Evolutionary conservation across 1,140 invertebrate genomes (phyloP), one percentile per base, ranked within the genome.

Genomic region (Heliothis subflexa): DNA sequence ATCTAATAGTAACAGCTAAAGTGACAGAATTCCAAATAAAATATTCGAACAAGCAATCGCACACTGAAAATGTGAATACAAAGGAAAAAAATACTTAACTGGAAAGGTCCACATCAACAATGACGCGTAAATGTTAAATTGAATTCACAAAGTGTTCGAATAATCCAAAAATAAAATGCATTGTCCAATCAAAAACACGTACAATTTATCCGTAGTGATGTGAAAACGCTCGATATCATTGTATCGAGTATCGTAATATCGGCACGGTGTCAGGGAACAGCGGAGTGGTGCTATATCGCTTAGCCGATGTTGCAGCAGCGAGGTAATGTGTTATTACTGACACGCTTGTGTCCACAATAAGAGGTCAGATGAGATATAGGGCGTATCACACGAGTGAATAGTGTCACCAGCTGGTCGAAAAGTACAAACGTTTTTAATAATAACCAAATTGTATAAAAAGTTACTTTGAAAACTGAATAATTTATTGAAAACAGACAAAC

Each of bases 301-400:
- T 64, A 64, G 40, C 40, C 61, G 61, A 47, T 16, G 16, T 64
- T 14, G 40, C 28, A 10, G 14, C 21, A 7, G 61, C 16, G 33
- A 64, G n/a, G n/a, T 64, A n/a, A 18, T 40, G n/a, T 47, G 16
- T 64, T 18, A 47, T 18, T 16, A 18, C 33, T 40, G 61, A 47
- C 61, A 33, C 16, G 45, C 40, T 47, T 64, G 61, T 64, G 61
- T 64, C 61, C 40, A 18, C 61, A 47, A 47, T 18, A 64, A 16
- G 45, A 64, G 33, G 18, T 16, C 11, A 47, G 33, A 64, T 47
- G 61, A 64, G n/a, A 47, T 64, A 64, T 64, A n/a, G 61, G 54
- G 14, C 7, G 40, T 16, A 1, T 47, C 61, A 47, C 33, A 33
- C 40, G 40, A 16, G 1, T 3, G 10, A 40, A 10, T 18, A 33